Evolutionary conservation across 2,888 invertebrate species (phyloP).

Genomic region (Drosophila meridiana): DNA sequence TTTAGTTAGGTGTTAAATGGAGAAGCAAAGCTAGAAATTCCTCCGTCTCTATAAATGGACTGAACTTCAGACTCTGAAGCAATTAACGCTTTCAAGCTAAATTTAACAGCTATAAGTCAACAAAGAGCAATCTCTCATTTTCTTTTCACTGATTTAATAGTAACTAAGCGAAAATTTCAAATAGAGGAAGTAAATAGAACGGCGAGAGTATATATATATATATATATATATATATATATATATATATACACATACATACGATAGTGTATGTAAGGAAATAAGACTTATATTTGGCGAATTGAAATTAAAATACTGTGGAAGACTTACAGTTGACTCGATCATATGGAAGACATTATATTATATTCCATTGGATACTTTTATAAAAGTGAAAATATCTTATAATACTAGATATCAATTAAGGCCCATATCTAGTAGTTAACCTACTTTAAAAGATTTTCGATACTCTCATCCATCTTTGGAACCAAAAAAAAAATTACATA

Average conservation of each 20-base stretch:
- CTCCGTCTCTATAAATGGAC: conserved; percentile 25
- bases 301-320: too few relatives aligned
- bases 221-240: not conserved
- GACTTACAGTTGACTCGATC: too few relatives aligned
- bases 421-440: too few relatives aligned
- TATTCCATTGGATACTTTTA: too few relatives aligned
- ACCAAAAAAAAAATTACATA: too few relatives aligned
- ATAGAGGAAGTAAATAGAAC: conserved; percentile 18
- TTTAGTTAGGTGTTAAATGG: conserved; percentile 20
- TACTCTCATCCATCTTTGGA: too few relatives aligned
- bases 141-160: not conserved
- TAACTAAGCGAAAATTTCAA: conserved; percentile 1
- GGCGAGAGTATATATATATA: not conserved
- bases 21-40: conserved; percentile 13
- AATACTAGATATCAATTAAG: too few relatives aligned
- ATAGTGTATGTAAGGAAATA: not conserved
- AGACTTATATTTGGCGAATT: not conserved
- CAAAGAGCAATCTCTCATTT: conserved; percentile 3
- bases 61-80: not conserved
- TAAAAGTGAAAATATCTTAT: too few relatives aligned
- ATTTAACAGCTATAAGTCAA: conserved; percentile 39
- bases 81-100: conserved; percentile 56
- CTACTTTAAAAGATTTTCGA: too few relatives aligned
- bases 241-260: not conserved
- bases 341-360: too few relatives aligned